phyloP scores from a whole-genome alignment of 2,113 vertebrate genomes.

The Ophthalmolycus amberensis region DNA sequence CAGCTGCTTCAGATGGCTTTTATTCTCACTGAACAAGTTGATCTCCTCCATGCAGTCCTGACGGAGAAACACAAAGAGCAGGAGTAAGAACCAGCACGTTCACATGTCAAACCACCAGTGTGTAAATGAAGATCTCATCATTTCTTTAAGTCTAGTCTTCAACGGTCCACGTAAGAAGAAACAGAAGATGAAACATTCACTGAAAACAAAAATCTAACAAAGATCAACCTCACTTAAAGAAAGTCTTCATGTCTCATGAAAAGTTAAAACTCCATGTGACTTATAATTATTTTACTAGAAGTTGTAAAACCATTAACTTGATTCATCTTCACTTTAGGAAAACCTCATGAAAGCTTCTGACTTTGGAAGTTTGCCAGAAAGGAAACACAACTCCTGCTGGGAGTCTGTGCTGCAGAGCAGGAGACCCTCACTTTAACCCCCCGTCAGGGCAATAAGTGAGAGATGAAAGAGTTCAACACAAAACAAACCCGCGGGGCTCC shows the following conservation, averaged over 20 bases:
- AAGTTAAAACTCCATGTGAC: neutral
- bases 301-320: neutral
- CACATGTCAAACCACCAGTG: neutral
- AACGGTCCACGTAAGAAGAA: neutral
- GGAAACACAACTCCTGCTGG: neutral
- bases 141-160: neutral
- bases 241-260: neutral
- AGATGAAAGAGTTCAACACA: slow-evolving; percentile 36
- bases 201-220: too few relatives aligned
- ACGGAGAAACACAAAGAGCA: neutral
- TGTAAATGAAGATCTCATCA: neutral
- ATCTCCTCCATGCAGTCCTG: slow-evolving; percentile 99
- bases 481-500: slow-evolving; percentile 37
- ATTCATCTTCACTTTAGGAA: neutral
- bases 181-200: neutral
- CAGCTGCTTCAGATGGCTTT: slow-evolving; percentile 91
- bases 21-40: slow-evolving; percentile 93
- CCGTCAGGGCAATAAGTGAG: neutral
- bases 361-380: slow-evolving; percentile 21
- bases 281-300: neutral
- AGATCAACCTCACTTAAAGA: too few relatives aligned
- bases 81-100: neutral
- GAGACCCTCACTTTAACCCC: slow-evolving; percentile 26
- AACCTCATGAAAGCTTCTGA: neutral
- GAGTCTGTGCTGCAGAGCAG: neutral